Base-by-base conservation (phyloP, 2,888 invertebrate genomes). In the Acrobasis repandana region DNA sequence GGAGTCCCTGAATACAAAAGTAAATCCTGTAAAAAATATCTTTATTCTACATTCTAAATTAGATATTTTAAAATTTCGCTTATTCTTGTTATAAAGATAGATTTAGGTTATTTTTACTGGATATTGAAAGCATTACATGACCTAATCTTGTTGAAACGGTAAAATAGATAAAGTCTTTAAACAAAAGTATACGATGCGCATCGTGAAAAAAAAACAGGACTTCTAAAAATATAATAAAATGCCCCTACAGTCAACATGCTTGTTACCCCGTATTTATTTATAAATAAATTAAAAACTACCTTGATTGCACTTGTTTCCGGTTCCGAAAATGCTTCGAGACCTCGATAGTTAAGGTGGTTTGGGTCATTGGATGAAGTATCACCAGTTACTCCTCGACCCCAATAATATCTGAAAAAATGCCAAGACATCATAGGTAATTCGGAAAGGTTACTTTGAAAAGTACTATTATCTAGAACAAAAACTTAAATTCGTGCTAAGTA, bases 261-360 rank as follows among this genome's bases (percentile, higher is more conserved):
- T 43, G 1, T 2, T 2, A 43, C 14, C 43, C 1, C 1, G 9
- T 33, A 38, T 16, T 58, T 10, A 10, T 18, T 33, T 28, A 28
- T 56, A 58, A 36, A 36, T 33, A 28, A 43, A 51, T 56, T 43
- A 54, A 15, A 47, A 20, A 20, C 61, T 61, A 90, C 91, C 88
- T 89, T 92, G 5, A 91, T 66, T 36, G 91, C 91, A 52, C 77
- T 62, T 16, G 85, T 70, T 79, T 92, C 91, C 11, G 90, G 91
- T 66, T 92, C 91, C 0, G 88, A 91, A 69, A 92, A 92, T 0
- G 91, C 79, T 65, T 77, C 79, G 0, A 67, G 11, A 0, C 91
- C 91, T 9, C 88, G 79, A 65, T 80, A 92, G 65, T 91, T 90
- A 1, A 80, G 65, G 63, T 90, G 85, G 48, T 66, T 71, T 8